Evolutionary conservation across 23 tunicate genomes (phyloP).

Genomic region (Botrylloides violaceus): DNA sequence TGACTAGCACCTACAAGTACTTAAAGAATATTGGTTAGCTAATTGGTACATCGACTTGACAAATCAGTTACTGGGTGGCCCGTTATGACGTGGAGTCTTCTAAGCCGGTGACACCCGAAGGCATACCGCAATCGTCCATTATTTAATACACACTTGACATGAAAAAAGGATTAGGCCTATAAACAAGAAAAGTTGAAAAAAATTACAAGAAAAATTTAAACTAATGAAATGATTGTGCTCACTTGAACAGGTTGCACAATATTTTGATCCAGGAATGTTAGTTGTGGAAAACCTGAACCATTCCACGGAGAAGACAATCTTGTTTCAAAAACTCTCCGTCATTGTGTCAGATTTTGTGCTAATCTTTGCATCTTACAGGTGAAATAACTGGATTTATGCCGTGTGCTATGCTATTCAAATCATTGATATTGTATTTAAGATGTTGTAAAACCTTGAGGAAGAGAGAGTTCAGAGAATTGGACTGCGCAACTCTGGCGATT

Average conservation of each 20-base stretch:
- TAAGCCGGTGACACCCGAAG: too few species aligned
- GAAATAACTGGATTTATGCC: neutral
- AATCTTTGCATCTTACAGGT: constrained; percentile 18
- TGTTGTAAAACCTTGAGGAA: neutral
- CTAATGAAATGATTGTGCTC: too few species aligned
- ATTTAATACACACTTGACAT: too few species aligned
- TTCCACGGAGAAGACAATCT: constrained; percentile 34
- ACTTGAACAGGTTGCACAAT: constrained; percentile 48
- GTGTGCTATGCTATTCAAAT: neutral
- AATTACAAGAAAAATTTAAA: too few species aligned
- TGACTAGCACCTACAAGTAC: too few species aligned
- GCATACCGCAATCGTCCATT: too few species aligned
- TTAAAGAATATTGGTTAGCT: too few species aligned
- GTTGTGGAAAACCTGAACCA: constrained; percentile 31
- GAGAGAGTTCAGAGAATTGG: neutral
- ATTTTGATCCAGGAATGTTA: constrained; percentile 54
- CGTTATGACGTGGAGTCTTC: too few species aligned
- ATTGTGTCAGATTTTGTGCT: constrained; percentile 44
- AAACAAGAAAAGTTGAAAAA: too few species aligned
- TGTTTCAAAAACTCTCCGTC: constrained; percentile 60
- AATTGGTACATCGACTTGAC: too few species aligned
- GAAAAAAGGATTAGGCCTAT: too few species aligned
- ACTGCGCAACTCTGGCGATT: neutral
- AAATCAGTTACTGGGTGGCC: too few species aligned
- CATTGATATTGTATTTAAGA: neutral